Conservation (phyloP, 2,888 invertebrate species). For the Athrips mouffetella region DNA sequence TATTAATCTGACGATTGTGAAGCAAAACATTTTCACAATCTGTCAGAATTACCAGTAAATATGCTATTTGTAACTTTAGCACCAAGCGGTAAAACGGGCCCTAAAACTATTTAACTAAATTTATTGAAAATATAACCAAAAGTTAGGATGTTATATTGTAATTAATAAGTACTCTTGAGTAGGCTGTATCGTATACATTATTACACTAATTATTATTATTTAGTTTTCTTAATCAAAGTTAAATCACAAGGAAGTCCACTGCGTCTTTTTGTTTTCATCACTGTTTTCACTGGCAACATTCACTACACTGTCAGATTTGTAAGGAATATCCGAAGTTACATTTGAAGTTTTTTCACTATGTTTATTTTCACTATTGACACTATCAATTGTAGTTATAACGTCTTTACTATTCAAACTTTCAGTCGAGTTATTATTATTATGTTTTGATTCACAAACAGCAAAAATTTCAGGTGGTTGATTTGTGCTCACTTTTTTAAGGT, state of each 20-base stretch:
- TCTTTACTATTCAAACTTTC: neutral
- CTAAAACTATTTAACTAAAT: too few species aligned
- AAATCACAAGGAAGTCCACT: conserved; percentile 8
- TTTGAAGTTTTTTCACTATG: neutral
- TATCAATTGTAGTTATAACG: too few species aligned
- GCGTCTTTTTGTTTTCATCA: neutral
- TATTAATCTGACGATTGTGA: too few species aligned
- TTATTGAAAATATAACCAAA: too few species aligned
- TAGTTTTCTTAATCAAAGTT: conserved; percentile 17
- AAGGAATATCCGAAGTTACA: neutral
- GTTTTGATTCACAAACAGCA: neutral
- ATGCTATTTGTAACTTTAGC: too few species aligned
- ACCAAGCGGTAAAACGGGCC: too few species aligned
- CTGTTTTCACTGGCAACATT: neutral
- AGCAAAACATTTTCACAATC: too few species aligned
- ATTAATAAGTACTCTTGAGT: neutral
- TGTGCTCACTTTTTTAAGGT: neutral
- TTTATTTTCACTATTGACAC: neutral
- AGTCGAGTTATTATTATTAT: neutral
- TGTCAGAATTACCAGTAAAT: too few species aligned
- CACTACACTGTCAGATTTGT: conserved; percentile 2
- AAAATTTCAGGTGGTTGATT: neutral
- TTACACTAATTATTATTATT: neutral
- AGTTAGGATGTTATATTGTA: too few species aligned
- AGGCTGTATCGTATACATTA: neutral